Conservation (phyloP, 2,113 vertebrate species). For the Shinisaurus crocodilurus region DNA sequence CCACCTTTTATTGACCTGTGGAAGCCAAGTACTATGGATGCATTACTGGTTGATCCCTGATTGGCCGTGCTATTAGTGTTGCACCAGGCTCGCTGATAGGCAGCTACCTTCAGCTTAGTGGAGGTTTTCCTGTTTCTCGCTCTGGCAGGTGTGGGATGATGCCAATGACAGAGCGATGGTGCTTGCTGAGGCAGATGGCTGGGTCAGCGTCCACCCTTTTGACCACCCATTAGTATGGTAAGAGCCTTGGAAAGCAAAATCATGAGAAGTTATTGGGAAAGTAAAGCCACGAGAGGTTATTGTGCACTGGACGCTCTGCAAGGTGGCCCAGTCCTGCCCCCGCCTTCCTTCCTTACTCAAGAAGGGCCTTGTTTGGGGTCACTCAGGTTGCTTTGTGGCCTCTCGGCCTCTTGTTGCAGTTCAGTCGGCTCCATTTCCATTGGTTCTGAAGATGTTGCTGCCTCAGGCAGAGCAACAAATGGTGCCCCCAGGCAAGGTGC, state of each 20-base stretch:
- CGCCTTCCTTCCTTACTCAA: accelerated
- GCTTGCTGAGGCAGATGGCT: constrained; percentile 77
- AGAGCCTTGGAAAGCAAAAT: constrained; percentile 43
- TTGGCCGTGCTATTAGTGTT: too few species aligned
- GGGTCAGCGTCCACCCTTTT: constrained; percentile 85
- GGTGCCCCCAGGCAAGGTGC: too few species aligned
- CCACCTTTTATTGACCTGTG: too few species aligned
- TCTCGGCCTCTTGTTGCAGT: background rate
- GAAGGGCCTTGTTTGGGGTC: background rate
- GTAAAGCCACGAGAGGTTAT: background rate
- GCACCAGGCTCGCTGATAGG: background rate
- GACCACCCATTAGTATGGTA: constrained; percentile 93
- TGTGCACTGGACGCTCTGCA: background rate
- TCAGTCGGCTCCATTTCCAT: background rate
- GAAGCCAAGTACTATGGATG: too few species aligned
- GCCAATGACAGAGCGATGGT: constrained; percentile 83
- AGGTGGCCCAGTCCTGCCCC: background rate
- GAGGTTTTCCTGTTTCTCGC: accelerated
- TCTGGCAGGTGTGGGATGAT: constrained; percentile 86
- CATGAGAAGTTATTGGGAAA: too few species aligned
- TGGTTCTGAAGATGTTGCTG: background rate
- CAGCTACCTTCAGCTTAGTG: background rate
- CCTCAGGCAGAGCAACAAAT: background rate
- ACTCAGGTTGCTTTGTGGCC: background rate
- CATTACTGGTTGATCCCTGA: too few species aligned